Base-by-base conservation (phyloP, 2,888 invertebrate species). In the Lepeophtheirus nordmannii region DNA sequence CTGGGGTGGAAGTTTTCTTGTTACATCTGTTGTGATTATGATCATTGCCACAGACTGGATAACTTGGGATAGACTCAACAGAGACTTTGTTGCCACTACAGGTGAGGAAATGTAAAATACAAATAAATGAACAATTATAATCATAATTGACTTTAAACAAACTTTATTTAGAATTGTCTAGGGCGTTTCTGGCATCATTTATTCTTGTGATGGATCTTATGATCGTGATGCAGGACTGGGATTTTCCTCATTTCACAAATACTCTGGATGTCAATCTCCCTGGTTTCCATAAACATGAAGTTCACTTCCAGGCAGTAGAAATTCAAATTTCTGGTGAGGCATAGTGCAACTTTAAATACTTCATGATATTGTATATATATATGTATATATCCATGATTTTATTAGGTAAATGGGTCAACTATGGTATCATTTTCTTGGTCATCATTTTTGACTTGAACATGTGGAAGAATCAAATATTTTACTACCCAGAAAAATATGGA, bases 381-480 rank as follows among this genome's bases (percentile, higher is more conserved):
- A n/a, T n/a, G n/a, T n/a, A n/a, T n/a, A n/a, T n/a, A n/a, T 57
- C 12, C 57, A 10, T 10, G 14, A 57, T 57, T 30, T 67, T 63
- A 68, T 0, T 72, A 77, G 79, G 78, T n/a, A 79, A 79, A 72
- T 79, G 79, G 79, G 79, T 79, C 71, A 79, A 78, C 71, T 79
- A 79, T 70, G 78, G 79, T 38, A 76, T 79, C 64, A 75, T 79
- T 67, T 77, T 78, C 68, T 70, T 78, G 67, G 79, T 79, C 20
- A 78, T 78, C 75, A 72, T 79, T 63, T 72, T 79, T 30, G 79
- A 79, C 71, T 70, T 79, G 67, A 79, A 79, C 72, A 79, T 79
- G 79, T 79, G 78, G 79, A 79, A 79, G 71, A 79, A 79, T 72
- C 79, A 79, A 72, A 77, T 79, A 60, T 77, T 79, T 70, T 79